phyloP scores from a whole-genome alignment of 2,888 invertebrate species.

The Aspidiotus destructor region DNA sequence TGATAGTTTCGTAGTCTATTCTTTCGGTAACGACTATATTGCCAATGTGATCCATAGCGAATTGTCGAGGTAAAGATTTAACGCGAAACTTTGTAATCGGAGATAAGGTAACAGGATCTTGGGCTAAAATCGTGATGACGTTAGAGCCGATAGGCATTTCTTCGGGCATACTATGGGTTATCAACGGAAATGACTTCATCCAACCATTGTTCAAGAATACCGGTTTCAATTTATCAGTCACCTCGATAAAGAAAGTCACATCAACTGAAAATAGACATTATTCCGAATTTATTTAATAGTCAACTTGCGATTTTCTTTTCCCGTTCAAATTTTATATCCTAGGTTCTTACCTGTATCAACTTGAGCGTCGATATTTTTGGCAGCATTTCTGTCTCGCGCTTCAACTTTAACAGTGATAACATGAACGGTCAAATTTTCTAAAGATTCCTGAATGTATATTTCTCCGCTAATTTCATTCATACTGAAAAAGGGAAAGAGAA shows the following conservation, averaged over 20 bases:
- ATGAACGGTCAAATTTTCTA: constrained; percentile 64
- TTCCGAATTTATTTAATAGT: not conserved
- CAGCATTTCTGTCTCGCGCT: constrained; percentile 61
- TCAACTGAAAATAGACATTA: constrained; percentile 45
- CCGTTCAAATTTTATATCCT: no score
- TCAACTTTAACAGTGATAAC: constrained; percentile 63
- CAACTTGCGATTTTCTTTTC: no score
- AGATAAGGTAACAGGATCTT: constrained; percentile 45
- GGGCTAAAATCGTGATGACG: constrained; percentile 57
- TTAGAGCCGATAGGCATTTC: constrained; percentile 66
- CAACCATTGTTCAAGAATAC: constrained; percentile 62
- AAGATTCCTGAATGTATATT: constrained; percentile 55
- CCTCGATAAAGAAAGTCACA: no score
- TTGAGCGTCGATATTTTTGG: constrained; percentile 54
- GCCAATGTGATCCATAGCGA: constrained; percentile 44
- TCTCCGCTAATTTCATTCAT: constrained; percentile 61
- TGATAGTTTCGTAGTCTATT: constrained; percentile 67
- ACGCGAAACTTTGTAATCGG: constrained; percentile 37
- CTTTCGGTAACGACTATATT: constrained; percentile 62
- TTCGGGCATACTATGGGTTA: constrained; percentile 60
- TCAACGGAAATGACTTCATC: constrained; percentile 58
- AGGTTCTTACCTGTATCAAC: constrained; percentile 43
- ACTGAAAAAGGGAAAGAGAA: constrained; percentile 39
- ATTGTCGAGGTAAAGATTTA: constrained; percentile 36
- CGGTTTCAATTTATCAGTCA: no score